A percentile compares a stretch with the other conserved stretches of the same genome.
Conservation (phyloP, 2,888 invertebrate genomes). For the Drosophila lutescens region DNA sequence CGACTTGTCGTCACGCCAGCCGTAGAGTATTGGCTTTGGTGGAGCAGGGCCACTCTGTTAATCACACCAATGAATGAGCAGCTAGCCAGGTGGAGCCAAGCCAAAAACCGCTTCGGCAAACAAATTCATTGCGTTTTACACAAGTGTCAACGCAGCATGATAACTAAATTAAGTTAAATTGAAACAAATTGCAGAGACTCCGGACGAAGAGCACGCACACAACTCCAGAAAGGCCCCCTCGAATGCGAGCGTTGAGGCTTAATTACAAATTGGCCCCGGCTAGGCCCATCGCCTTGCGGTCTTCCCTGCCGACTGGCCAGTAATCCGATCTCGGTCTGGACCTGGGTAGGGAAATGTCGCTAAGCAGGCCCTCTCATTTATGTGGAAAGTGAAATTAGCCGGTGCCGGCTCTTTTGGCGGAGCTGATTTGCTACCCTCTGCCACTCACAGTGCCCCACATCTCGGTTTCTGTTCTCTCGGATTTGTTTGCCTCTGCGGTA, state of each 20-base stretch:
- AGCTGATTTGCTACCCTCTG: neutral
- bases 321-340: neutral
- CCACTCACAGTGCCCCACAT: neutral
- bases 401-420: neutral
- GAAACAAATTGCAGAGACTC: constrained; percentile 70
- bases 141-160: constrained; percentile 73
- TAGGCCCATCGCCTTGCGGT: neutral
- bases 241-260: neutral
- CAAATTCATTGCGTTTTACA: constrained; percentile 78
- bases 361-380: too few species aligned
- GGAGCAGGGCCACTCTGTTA: constrained; percentile 36
- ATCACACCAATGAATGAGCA: constrained; percentile 61
- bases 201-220: constrained; percentile 49
- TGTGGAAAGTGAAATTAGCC: neutral
- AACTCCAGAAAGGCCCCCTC: neutral
- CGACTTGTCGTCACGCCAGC: constrained; percentile 57
- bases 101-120: constrained; percentile 40
- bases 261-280: constrained; percentile 2
- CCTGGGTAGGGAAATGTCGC: neutral
- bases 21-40: neutral
- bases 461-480: neutral
- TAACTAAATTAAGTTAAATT: constrained; percentile 76
- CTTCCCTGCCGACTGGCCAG: neutral
- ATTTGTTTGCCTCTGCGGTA: neutral
- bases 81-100: constrained; percentile 13